phyloP scores from a whole-genome alignment of 2,113 vertebrate species.

The Lipophrys pholis region DNA sequence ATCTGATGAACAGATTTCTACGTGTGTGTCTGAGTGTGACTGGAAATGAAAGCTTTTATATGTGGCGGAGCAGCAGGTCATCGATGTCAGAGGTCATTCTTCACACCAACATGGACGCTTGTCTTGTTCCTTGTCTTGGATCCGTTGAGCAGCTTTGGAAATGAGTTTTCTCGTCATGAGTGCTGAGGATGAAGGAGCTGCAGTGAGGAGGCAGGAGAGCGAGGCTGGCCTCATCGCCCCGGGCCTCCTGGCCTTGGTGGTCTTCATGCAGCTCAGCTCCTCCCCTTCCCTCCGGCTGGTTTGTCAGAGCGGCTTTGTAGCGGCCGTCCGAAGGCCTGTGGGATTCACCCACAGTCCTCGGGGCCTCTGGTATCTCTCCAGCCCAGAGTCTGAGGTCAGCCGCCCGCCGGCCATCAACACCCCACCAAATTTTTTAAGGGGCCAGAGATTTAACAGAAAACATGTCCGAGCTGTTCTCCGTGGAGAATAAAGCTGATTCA shows the following conservation, averaged over 20 bases:
- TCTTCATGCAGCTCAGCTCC: conserved; percentile 32
- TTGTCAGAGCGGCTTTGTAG: conserved; percentile 60
- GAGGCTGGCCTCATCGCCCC: conserved; percentile 34
- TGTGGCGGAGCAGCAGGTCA: too few species aligned
- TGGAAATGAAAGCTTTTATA: neutral
- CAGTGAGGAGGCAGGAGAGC: conserved; percentile 4
- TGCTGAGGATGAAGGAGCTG: neutral
- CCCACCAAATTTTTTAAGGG: conserved; percentile 36
- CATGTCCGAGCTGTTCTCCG: conserved; percentile 39
- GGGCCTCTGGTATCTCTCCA: conserved; percentile 45
- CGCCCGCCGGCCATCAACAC: conserved; percentile 54
- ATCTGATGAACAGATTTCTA: too few species aligned
- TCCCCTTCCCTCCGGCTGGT: conserved; percentile 57
- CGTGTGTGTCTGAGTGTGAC: neutral
- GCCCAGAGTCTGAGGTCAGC: conserved; percentile 61
- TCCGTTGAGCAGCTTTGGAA: neutral
- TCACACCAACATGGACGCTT: too few species aligned
- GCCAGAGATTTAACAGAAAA: conserved; percentile 34
- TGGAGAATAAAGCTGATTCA: conserved; percentile 21
- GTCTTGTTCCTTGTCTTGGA: too few species aligned
- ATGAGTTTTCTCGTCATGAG: conserved; percentile 7
- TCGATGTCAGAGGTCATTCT: too few species aligned
- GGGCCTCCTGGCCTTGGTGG: conserved; percentile 49
- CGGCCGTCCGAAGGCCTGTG: conserved; percentile 21
- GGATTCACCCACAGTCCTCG: conserved; percentile 63